These are phyloP conservation scores for Brevimyrus niger DNA, from an alignment of 2,113 vertebrate species.

Conservation along the genomic window DNA sequence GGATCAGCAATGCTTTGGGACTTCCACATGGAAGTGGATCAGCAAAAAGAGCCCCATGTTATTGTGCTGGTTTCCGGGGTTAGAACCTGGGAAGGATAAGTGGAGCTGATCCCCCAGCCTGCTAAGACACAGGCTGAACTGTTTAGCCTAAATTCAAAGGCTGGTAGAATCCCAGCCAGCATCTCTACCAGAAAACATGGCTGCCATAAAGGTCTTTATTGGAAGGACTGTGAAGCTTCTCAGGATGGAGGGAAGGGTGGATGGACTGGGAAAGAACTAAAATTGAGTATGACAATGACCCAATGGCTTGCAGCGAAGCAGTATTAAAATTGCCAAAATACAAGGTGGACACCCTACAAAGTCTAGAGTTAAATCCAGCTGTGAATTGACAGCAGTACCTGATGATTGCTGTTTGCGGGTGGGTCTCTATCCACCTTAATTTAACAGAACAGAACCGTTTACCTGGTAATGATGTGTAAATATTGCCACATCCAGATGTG, in stretches of 20 bases:
- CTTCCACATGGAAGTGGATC: not conserved
- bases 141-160: not conserved
- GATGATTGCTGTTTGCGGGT: not conserved
- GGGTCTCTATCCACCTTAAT: not conserved
- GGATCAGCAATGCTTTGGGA: not conserved
- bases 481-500: not conserved
- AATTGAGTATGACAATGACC: not conserved
- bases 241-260: not conserved
- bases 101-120: not conserved
- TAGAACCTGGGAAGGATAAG: not conserved
- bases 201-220: not conserved
- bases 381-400: not conserved
- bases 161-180: not conserved
- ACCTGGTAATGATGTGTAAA: not conserved
- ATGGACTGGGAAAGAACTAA: not conserved
- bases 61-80: not conserved
- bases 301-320: not conserved
- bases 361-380: not conserved
- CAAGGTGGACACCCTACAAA: not conserved
- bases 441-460: not conserved
- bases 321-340: not conserved
- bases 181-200: not conserved
- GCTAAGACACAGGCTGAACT: not conserved
- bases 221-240: not conserved
- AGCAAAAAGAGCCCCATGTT: not conserved